phyloP scores from a whole-genome alignment of 2,888 invertebrate genomes.

The Timandra comae region DNA sequence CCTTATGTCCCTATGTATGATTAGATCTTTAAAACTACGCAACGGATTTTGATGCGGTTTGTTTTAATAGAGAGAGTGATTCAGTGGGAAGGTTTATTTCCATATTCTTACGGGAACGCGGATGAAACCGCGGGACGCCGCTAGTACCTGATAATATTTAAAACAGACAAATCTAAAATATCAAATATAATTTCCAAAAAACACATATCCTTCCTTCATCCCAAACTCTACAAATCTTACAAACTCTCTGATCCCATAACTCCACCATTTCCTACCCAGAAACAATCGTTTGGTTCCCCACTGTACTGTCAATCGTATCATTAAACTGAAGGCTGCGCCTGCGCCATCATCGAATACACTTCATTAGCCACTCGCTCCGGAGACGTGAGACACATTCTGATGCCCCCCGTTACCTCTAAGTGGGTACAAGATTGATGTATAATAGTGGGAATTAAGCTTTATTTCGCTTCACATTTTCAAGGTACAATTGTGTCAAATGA shows the following conservation, averaged over 20 bases:
- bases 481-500: conserved; percentile 26
- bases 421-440: conserved; percentile 62
- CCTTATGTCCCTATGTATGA: too few relatives aligned
- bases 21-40: too few relatives aligned
- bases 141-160: too few relatives aligned
- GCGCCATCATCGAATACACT: conserved; percentile 66
- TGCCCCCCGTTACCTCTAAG: conserved; percentile 47
- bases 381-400: conserved; percentile 63
- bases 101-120: too few relatives aligned
- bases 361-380: conserved; percentile 56
- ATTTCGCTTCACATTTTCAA: conserved; percentile 23
- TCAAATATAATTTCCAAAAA: too few relatives aligned
- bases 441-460: conserved; percentile 53
- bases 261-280: conserved; percentile 40
- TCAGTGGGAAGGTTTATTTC: too few relatives aligned
- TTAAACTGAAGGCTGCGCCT: conserved; percentile 50
- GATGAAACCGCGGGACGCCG: too few relatives aligned
- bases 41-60: too few relatives aligned
- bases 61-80: too few relatives aligned
- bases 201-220: too few relatives aligned
- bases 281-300: conserved; percentile 61
- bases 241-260: conserved; percentile 37
- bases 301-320: conserved; percentile 72
- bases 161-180: too few relatives aligned
- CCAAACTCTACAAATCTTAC: too few relatives aligned